phyloP scores from a whole-genome alignment of 2,797 vertebrate species.

The Ctenosaura bakeri region DNA sequence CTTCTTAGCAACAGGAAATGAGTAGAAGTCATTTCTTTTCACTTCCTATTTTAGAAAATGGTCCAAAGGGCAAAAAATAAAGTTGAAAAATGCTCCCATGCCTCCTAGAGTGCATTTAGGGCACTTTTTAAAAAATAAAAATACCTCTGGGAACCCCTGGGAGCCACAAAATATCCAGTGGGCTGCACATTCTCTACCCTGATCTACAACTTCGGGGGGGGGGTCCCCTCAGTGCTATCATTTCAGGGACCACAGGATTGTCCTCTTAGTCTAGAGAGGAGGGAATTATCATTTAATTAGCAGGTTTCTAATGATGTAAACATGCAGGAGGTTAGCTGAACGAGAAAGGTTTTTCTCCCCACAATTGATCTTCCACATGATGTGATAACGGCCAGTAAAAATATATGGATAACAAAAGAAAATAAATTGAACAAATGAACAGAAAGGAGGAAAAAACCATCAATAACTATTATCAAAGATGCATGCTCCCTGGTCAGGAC shows the following conservation, averaged over 20 bases:
- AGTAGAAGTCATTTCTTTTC: too few relatives aligned
- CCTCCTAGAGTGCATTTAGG: too few relatives aligned
- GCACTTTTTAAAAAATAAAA: too few relatives aligned
- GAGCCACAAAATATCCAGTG: too few relatives aligned
- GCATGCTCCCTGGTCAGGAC: not conserved
- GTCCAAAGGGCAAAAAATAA: too few relatives aligned
- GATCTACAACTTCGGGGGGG: not conserved
- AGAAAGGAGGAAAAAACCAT: not conserved
- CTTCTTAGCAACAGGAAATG: too few relatives aligned
- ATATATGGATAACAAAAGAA: not conserved
- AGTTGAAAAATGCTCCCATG: too few relatives aligned
- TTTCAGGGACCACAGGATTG: not conserved
- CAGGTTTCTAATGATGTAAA: not conserved
- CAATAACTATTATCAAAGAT: not conserved
- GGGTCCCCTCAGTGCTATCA: not conserved
- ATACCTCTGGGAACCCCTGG: too few relatives aligned
- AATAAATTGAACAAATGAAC: conserved; percentile 10
- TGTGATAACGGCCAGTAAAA: not conserved
- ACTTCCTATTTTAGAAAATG: too few relatives aligned
- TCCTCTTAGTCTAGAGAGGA: not conserved
- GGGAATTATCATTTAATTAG: not conserved
- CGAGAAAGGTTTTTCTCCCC: not conserved
- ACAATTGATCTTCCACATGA: not conserved
- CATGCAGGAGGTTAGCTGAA: not conserved
- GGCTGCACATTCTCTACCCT: too few relatives aligned